Evolutionary conservation across 2,888 invertebrate species (phyloP).

Genomic region (Tetragonisca angustula): DNA sequence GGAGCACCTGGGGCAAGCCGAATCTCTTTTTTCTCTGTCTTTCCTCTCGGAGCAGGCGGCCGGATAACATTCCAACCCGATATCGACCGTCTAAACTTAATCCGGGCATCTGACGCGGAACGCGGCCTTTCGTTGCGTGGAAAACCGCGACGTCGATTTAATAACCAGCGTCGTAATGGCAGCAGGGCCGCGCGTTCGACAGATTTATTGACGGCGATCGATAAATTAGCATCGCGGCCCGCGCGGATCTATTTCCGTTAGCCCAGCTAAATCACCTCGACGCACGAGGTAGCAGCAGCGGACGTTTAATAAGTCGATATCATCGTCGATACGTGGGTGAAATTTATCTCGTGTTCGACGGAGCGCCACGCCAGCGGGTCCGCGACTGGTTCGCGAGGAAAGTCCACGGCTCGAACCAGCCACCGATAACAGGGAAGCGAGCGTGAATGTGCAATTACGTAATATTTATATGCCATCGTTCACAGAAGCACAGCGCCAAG

Average conservation of each 20-base stretch:
- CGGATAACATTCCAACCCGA: not conserved
- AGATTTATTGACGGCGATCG: slow-evolving; percentile 22
- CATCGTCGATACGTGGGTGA: slow-evolving; percentile 58
- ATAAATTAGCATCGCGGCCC: slow-evolving; percentile 47
- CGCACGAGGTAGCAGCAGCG: slow-evolving; percentile 25
- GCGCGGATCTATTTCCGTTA: slow-evolving; percentile 35
- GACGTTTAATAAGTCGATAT: slow-evolving; percentile 52
- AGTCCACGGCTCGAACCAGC: slow-evolving; percentile 35
- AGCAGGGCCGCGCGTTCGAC: not conserved
- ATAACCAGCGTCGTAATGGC: slow-evolving; percentile 20
- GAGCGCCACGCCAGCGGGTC: slow-evolving; percentile 27
- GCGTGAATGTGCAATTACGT: slow-evolving; percentile 58
- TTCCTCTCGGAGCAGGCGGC: too few species aligned
- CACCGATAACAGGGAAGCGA: slow-evolving; percentile 40
- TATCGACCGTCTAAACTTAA: not conserved
- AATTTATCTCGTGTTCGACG: slow-evolving; percentile 60
- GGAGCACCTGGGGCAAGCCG: too few species aligned
- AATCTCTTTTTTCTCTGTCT: too few species aligned
- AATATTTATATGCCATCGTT: slow-evolving; percentile 58
- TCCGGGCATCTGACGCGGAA: not conserved
- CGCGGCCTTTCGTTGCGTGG: not conserved
- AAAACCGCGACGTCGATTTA: slow-evolving; percentile 30
- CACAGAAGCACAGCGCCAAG: not conserved
- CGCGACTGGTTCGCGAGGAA: slow-evolving; percentile 42
- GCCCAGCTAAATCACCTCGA: slow-evolving; percentile 33